Evolutionary conservation across 2,113 vertebrate species (phyloP).

Genomic region (Castor canadensis): DNA sequence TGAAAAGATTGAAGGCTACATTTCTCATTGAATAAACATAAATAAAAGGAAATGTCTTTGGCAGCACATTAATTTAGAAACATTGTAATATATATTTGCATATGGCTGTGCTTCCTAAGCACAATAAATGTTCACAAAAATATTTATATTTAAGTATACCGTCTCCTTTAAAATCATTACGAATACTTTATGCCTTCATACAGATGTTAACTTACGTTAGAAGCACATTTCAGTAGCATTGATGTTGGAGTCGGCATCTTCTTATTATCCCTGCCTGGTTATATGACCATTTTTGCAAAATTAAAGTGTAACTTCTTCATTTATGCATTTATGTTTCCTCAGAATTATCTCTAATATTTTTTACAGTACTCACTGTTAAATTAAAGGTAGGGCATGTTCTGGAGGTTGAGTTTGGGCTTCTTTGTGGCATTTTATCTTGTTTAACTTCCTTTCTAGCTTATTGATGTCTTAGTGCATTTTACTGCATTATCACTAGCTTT

Average conservation of each 20-base stretch:
- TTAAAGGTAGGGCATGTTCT: neutral
- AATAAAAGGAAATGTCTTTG: neutral
- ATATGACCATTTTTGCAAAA: conserved; percentile 18
- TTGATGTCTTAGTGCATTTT: conserved; percentile 47
- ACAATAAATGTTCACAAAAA: neutral
- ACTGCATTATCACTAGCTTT: neutral
- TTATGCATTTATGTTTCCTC: neutral
- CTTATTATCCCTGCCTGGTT: neutral
- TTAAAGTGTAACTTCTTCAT: conserved; percentile 5
- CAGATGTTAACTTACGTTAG: neutral
- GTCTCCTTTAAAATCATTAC: neutral
- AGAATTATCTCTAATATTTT: neutral
- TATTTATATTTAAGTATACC: neutral
- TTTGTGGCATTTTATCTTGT: neutral
- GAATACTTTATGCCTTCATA: neutral
- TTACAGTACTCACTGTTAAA: neutral
- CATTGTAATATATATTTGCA: neutral
- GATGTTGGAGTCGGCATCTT: neutral
- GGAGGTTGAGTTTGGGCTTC: neutral
- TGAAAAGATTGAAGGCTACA: neutral
- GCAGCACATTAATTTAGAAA: neutral
- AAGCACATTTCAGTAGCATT: neutral
- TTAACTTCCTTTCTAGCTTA: conserved; percentile 33
- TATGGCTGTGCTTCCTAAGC: neutral
- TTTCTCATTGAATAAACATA: neutral